These are phyloP conservation scores for Drosophila ananassae DNA, from an alignment of 1,140 invertebrate species.

Conservation along the genomic window DNA sequence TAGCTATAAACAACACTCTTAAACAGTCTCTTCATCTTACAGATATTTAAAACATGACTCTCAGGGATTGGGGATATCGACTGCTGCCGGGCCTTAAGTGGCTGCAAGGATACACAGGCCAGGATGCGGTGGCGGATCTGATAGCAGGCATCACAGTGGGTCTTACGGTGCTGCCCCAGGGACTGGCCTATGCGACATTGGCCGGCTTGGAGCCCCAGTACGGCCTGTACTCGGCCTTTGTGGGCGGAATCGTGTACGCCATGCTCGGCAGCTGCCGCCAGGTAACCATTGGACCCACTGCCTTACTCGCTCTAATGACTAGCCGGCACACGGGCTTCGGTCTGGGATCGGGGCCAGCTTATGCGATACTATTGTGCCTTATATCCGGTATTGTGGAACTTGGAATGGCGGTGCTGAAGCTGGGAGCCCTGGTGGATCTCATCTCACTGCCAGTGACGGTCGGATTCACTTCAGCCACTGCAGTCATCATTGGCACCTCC, in stretches of 20 bases:
- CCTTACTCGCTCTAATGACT: constrained; percentile 93
- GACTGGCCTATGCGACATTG: constrained; percentile 93
- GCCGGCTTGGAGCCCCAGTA: constrained; percentile 93
- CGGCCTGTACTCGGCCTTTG: constrained; percentile 96
- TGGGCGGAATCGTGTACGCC: constrained; percentile 96
- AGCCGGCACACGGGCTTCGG: constrained; percentile 86
- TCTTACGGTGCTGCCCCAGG: constrained; percentile 95
- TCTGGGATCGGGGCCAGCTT: constrained; percentile 85
- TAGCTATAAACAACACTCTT: too few relatives aligned
- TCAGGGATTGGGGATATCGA: constrained; percentile 52
- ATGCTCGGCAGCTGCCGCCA: constrained; percentile 95
- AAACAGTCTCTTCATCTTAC: background rate
- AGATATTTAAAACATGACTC: constrained; percentile 41
- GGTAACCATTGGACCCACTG: constrained; percentile 95
- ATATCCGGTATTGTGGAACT: constrained; percentile 92
- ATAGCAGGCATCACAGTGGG: constrained; percentile 94
- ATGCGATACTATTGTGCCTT: constrained; percentile 93
- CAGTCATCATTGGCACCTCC: constrained; percentile 94
- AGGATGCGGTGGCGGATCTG: constrained; percentile 89
- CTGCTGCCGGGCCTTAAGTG: constrained; percentile 88
- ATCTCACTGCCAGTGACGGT: constrained; percentile 96
- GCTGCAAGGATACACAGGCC: constrained; percentile 89
- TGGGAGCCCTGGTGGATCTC: constrained; percentile 96
- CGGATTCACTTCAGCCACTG: constrained; percentile 96
- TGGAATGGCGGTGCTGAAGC: constrained; percentile 92